Conservation (phyloP, 2,797 vertebrate species). For the Mus spretus region DNA sequence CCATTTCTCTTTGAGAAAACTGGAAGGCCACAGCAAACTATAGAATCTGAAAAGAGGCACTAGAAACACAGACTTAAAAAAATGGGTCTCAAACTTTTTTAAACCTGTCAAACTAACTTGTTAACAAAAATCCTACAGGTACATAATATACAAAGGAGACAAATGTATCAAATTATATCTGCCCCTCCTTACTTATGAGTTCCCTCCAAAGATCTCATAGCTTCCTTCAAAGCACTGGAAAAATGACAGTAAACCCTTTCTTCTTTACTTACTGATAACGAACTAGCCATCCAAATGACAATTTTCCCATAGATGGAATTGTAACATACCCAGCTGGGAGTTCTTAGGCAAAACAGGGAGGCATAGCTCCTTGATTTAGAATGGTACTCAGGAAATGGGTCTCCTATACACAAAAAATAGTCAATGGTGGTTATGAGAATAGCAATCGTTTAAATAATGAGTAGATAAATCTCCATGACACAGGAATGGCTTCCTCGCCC, state of each 20-base stretch:
- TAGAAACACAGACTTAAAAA: not conserved
- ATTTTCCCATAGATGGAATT: not conserved
- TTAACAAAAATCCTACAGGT: constrained; percentile 52
- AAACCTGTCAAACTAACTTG: constrained; percentile 16
- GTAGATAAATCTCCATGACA: constrained; percentile 89
- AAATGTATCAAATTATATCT: not conserved
- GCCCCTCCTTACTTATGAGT: not conserved
- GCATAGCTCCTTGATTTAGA: constrained; percentile 61
- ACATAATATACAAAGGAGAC: constrained; percentile 29
- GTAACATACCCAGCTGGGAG: not conserved
- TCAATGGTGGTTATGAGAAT: constrained; percentile 65
- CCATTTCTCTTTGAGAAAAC: not conserved
- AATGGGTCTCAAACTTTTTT: constrained; percentile 35
- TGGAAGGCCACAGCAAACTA: not conserved
- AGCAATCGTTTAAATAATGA: constrained; percentile 77
- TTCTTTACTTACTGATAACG: constrained; percentile 4
- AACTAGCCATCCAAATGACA: constrained; percentile 27
- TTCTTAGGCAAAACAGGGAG: not conserved
- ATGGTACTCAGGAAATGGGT: constrained; percentile 53
- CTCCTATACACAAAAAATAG: constrained; percentile 30
- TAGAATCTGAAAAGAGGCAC: not conserved
- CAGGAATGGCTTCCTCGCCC: constrained; percentile 89
- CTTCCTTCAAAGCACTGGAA: not conserved
- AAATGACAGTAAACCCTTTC: not conserved
- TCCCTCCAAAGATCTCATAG: not conserved